Evolutionary conservation across 2,888 invertebrate species (phyloP).

Genomic region (Drosophila monieri): DNA sequence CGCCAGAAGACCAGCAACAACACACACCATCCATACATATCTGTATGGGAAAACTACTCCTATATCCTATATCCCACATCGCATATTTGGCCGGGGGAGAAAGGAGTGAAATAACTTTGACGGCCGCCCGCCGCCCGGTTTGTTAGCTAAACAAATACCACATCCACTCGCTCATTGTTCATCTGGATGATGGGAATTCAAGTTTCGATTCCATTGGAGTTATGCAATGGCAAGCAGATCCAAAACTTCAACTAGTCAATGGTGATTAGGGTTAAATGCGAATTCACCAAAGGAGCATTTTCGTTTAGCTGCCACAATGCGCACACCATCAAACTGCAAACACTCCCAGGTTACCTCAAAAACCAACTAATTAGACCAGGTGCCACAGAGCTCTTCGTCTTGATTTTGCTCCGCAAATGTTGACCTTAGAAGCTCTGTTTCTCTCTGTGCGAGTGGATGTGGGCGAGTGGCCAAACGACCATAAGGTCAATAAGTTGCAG

Average conservation of each 20-base stretch:
- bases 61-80: neutral
- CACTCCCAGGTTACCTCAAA: constrained; percentile 35
- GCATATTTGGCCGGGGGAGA: constrained; percentile 21
- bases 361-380: constrained; percentile 62
- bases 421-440: constrained; percentile 46
- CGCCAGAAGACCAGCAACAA: constrained; percentile 45
- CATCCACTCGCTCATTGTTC: constrained; percentile 31
- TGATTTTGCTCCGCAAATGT: constrained; percentile 61
- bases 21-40: constrained; percentile 10
- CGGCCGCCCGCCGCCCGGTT: constrained; percentile 40
- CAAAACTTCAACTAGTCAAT: constrained; percentile 15
- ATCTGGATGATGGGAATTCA: constrained; percentile 18
- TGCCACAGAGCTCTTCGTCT: constrained; percentile 26
- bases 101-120: constrained; percentile 16
- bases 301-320: constrained; percentile 5
- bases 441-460: neutral
- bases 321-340: constrained; percentile 23
- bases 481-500: constrained; percentile 61
- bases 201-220: constrained; percentile 26
- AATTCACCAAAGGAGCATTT: constrained; percentile 9
- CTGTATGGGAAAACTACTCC: neutral
- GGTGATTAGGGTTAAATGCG: constrained; percentile 28
- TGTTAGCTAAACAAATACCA: constrained; percentile 70
- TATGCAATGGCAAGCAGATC: constrained; percentile 40
- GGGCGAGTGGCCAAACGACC: constrained; percentile 25